A percentile compares a stretch with the other conserved stretches of the same genome.
Conservation (phyloP, 2,888 invertebrate species). For the Melanotus villosus region DNA sequence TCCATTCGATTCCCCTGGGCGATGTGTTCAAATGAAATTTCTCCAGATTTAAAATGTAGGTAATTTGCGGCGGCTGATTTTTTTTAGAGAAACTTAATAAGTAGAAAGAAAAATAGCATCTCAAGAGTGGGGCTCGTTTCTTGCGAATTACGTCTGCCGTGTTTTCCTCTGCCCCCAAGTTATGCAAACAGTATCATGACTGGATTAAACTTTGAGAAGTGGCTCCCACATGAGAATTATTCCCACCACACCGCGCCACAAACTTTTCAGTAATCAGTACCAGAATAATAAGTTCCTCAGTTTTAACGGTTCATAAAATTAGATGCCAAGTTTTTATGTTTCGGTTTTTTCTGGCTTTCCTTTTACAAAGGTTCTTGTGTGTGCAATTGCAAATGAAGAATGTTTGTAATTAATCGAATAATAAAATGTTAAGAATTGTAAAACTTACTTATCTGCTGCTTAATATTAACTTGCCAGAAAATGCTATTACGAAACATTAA, state of each 20-base stretch:
- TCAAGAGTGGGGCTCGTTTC: constrained; percentile 13
- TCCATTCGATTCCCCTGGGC: constrained; percentile 16
- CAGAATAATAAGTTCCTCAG: constrained; percentile 33
- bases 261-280: constrained; percentile 38
- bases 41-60: constrained; percentile 32
- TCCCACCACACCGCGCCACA: constrained; percentile 27
- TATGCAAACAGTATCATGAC: constrained; percentile 52
- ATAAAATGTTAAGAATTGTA: no score
- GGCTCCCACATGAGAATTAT: constrained; percentile 39
- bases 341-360: neutral
- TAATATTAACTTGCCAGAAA: no score
- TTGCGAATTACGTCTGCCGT: constrained; percentile 32
- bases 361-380: no score
- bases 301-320: constrained; percentile 36
- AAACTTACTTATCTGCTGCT: no score
- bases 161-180: constrained; percentile 44
- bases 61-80: constrained; percentile 36
- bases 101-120: constrained; percentile 30
- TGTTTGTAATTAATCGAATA: no score
- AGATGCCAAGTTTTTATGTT: constrained; percentile 21
- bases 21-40: constrained; percentile 32
- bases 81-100: constrained; percentile 35
- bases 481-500: no score
- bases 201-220: constrained; percentile 49
- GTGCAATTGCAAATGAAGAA: no score